Conservation (phyloP, 2,888 invertebrate species). For the Rutpela maculata region DNA sequence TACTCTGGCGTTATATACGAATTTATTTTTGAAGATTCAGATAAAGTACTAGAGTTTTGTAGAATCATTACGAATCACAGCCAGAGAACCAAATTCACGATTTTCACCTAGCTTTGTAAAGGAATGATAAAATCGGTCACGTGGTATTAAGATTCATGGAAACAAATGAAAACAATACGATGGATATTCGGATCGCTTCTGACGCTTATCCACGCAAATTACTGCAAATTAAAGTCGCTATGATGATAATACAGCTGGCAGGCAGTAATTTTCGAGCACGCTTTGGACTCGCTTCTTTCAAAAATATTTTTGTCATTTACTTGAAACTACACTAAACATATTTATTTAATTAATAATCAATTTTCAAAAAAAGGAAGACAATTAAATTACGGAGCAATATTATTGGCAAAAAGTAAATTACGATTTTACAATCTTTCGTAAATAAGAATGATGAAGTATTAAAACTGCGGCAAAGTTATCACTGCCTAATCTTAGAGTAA, state of each 20-base stretch:
- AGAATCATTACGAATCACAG: too few relatives aligned
- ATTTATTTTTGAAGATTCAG: too few relatives aligned
- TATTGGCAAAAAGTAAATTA: not conserved
- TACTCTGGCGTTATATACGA: too few relatives aligned
- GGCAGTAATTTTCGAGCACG: too few relatives aligned
- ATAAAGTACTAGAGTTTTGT: too few relatives aligned
- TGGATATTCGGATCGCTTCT: not conserved
- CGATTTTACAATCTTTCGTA: not conserved
- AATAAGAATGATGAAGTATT: not conserved
- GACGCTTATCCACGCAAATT: not conserved
- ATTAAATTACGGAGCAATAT: not conserved
- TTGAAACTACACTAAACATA: not conserved
- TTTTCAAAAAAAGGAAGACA: not conserved
- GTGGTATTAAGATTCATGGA: too few relatives aligned
- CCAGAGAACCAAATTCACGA: too few relatives aligned
- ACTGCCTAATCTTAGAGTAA: not conserved
- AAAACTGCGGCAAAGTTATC: not conserved
- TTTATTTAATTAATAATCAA: not conserved
- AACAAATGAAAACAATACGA: not conserved
- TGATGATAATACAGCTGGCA: too few relatives aligned
- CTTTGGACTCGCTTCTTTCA: not conserved
- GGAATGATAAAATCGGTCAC: too few relatives aligned
- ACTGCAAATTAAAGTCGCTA: not conserved
- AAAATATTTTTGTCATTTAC: not conserved
- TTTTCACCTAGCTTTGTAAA: too few relatives aligned